Evolutionary conservation across 2,797 vertebrate genomes (phyloP).

Genomic region (Melanotaenia trifasciata): DNA sequence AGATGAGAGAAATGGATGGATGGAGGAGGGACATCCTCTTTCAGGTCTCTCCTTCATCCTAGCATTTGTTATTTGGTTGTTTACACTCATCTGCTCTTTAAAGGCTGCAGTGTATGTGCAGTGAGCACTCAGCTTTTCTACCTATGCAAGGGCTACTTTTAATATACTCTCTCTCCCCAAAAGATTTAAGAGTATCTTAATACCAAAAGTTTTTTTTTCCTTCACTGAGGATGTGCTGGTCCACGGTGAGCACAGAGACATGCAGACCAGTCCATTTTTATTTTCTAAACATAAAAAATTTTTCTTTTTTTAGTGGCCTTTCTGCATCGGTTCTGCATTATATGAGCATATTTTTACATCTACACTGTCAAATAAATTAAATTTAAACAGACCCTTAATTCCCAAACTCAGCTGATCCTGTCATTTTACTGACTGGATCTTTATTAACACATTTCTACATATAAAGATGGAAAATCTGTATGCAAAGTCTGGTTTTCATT

Average conservation of each 20-base stretch:
- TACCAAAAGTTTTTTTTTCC: background rate
- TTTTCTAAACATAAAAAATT: background rate
- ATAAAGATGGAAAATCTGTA: background rate
- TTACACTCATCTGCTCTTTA: conserved; percentile 65
- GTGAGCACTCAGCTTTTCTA: conserved; percentile 26
- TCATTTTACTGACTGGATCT: background rate
- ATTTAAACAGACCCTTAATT: background rate
- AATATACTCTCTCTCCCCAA: background rate
- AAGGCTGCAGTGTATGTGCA: conserved; percentile 22
- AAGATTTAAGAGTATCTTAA: background rate
- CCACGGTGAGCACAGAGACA: background rate
- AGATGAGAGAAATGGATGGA: conserved; percentile 17
- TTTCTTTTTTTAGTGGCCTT: background rate
- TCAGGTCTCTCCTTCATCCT: conserved; percentile 38
- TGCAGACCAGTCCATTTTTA: background rate
- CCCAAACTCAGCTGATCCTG: conserved; percentile 3
- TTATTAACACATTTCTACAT: conserved; percentile 2
- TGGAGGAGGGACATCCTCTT: conserved; percentile 42
- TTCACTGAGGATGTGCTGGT: background rate
- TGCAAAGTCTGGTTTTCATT: conserved; percentile 1
- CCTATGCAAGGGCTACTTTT: conserved; percentile 12
- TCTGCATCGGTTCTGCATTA: too few relatives aligned
- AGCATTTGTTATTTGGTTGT: conserved; percentile 59
- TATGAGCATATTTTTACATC: too few relatives aligned
- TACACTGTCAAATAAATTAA: too few relatives aligned